Evolutionary conservation across 1,140 invertebrate species (phyloP), one percentile per base, ranked within the genome.

Genomic region (Aphelinus atriplicis): DNA sequence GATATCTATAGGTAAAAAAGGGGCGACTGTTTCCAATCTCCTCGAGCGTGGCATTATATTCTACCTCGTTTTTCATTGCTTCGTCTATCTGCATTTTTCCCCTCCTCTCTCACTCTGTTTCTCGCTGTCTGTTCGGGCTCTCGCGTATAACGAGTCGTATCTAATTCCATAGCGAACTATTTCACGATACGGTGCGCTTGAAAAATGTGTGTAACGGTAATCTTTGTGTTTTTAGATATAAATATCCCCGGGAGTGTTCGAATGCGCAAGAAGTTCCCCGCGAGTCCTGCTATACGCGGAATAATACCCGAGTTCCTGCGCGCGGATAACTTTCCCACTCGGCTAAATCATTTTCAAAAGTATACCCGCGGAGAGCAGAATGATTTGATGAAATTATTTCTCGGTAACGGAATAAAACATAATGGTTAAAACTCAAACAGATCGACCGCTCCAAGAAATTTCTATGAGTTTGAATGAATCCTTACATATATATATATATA

Each of bases 141-240:
- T 66, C 51, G 64, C 26, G 50, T 55, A 45, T 66, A 66, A 55
- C 64, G 3, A 66, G n/a, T 53, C 7, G 50, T 55, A 43, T 66
- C 64, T 66, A 66, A 66, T 66, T 66, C 64, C 51, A 66, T 55
- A 53, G 51, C 51, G 64, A 66, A 66, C 51, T 51, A 46, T 66
- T 66, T 66, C 64, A 55, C 64, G 64, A 66, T 66, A 66, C 64
- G 6, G 56, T 66, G 51, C 64, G 43, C 64, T 56, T 51, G 64
- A 42, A 66, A 53, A 50, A 53, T 66, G 53, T 66, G 56, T 66
- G 56, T 66, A 66, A 66, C 64, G 64, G 64, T 66, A 43, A 66
- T 66, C 51, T 53, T 45, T 10, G 64, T 45, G 51, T 66, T 66
- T 66, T 66, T 66, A 45, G 64, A 66, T 66, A 66, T 53, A 45